phyloP scores from a whole-genome alignment of 2,797 vertebrate genomes.

The Pseudochirops cupreus region DNA sequence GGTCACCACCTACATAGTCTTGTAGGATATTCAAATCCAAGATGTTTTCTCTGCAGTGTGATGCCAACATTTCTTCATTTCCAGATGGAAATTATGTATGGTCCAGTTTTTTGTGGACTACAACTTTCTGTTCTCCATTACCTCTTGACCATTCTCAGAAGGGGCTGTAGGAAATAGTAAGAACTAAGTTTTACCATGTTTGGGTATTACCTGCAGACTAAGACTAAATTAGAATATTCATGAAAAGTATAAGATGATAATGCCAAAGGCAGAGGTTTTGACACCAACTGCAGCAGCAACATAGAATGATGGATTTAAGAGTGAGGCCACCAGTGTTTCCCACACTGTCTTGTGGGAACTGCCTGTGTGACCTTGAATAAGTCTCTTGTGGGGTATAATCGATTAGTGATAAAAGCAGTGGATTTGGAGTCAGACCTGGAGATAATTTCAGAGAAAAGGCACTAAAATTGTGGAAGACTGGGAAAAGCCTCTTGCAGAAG shows the following conservation, averaged over 20 bases:
- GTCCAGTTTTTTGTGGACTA: conserved; percentile 4
- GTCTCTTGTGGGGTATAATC: background rate
- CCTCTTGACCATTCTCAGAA: background rate
- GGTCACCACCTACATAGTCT: background rate
- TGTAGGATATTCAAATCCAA: background rate
- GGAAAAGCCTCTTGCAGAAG: background rate
- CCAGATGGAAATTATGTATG: background rate
- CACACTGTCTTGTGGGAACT: background rate
- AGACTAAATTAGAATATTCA: conserved; percentile 7
- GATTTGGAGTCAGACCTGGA: too few species aligned
- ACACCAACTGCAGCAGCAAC: background rate
- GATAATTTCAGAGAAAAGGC: background rate
- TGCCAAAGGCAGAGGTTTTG: background rate
- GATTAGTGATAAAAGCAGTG: too few species aligned
- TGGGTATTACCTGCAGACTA: conserved; percentile 36
- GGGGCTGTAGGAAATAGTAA: background rate
- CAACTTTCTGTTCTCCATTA: conserved; percentile 27
- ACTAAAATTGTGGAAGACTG: background rate
- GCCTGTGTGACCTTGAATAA: background rate
- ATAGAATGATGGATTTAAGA: too few species aligned
- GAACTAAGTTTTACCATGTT: conserved; percentile 38
- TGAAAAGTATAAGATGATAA: conserved; percentile 6
- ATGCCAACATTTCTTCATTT: conserved; percentile 24
- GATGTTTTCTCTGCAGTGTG: background rate
- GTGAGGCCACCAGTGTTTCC: background rate